Percentiles rank a stretch among this genome's conserved stretches.
These are phyloP conservation scores for Anthopleura xanthogrammica DNA, from an alignment of 92 coral and sea anemone genomes.

Conservation along the genomic window DNA sequence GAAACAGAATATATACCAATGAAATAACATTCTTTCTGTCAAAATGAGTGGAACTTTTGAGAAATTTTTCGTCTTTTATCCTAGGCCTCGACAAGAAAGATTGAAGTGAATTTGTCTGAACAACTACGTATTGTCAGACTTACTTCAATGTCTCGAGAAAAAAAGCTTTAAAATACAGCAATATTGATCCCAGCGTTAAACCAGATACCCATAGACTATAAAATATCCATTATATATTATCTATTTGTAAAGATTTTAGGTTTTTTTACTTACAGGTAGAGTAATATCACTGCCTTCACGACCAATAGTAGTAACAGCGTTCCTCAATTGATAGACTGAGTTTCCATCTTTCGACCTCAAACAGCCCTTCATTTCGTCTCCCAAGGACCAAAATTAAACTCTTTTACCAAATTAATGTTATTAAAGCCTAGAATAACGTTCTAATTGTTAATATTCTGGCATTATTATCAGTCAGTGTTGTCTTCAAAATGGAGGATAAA, in stretches of 20 bases:
- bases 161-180: background rate
- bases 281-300: constrained; percentile 71
- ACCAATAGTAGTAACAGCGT: constrained; percentile 59
- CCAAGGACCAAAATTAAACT: background rate
- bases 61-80: background rate
- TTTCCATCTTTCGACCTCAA: constrained; percentile 67
- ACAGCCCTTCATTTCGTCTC: constrained; percentile 60
- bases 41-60: no score
- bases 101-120: background rate
- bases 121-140: background rate
- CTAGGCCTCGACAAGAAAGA: background rate
- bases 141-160: background rate
- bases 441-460: constrained; percentile 29
- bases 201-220: background rate
- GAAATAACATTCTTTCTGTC: background rate
- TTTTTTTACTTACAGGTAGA: constrained; percentile 44
- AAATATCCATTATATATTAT: background rate
- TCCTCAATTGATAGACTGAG: constrained; percentile 53
- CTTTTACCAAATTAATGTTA: background rate
- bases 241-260: background rate
- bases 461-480: background rate
- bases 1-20: no score
- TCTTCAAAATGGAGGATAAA: constrained; percentile 32
- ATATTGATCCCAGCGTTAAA: background rate
- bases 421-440: constrained; percentile 11